Percentiles rank a stretch among this genome's conserved stretches.
phyloP scores from a whole-genome alignment of 2,888 invertebrate genomes.

The Drosophila imparisetae region DNA sequence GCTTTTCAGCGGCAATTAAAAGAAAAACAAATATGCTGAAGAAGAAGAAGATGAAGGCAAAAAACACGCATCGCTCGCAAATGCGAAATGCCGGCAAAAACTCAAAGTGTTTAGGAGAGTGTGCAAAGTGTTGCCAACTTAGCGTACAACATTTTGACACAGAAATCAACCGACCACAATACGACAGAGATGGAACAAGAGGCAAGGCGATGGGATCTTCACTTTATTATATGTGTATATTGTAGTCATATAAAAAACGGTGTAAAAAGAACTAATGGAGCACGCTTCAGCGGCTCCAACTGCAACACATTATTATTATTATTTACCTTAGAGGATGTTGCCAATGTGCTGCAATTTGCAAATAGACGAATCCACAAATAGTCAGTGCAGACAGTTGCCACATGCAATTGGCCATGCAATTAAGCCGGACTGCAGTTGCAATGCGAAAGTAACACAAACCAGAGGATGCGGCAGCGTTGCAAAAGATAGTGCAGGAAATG shows the following conservation, averaged over 20 bases:
- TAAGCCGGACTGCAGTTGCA: conserved; percentile 17
- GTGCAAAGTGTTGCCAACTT: conserved; percentile 81
- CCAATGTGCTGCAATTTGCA: conserved; percentile 32
- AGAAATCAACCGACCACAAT: conserved; percentile 42
- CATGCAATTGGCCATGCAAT: conserved; percentile 31
- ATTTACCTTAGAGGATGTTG: conserved; percentile 38
- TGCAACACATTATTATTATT: neutral
- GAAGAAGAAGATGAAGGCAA: conserved; percentile 12
- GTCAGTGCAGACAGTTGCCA: conserved; percentile 37
- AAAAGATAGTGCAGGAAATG: neutral
- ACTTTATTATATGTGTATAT: neutral
- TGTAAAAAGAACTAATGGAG: conserved; percentile 36
- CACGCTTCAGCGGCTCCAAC: conserved; percentile 41
- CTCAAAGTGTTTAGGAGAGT: conserved; percentile 57
- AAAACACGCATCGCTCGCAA: conserved; percentile 38
- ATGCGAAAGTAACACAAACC: conserved; percentile 23
- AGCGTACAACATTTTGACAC: conserved; percentile 79
- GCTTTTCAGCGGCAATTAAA: conserved; percentile 65
- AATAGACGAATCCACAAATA: conserved; percentile 17
- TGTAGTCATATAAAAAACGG: conserved; percentile 16
- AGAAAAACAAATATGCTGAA: neutral
- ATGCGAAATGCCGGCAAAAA: conserved; percentile 44
- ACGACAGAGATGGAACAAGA: neutral
- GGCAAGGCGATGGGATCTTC: neutral
- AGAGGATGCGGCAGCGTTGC: conserved; percentile 31